These are phyloP conservation scores for Boulengeromyrus knoepffleri DNA, from an alignment of 2,113 vertebrate species.

Conservation along the genomic window DNA sequence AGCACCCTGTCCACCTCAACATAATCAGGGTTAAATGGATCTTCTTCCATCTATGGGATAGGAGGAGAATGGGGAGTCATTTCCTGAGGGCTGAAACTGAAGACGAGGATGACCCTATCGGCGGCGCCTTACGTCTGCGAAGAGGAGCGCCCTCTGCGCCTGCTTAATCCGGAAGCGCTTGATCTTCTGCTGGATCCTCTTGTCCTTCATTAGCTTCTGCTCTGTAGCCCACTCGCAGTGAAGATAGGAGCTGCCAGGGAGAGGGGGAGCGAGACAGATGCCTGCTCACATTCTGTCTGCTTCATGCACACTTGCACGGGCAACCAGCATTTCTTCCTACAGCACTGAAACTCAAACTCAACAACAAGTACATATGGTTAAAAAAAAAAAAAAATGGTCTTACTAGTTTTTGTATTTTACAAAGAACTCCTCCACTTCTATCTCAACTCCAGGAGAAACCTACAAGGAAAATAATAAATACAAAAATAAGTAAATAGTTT, in stretches of 20 bases:
- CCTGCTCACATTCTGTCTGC: background rate
- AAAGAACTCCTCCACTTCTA: slow-evolving; percentile 91
- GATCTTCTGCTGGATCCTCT: slow-evolving; percentile 68
- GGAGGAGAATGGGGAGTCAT: background rate
- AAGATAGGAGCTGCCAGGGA: slow-evolving; percentile 56
- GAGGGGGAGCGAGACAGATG: background rate
- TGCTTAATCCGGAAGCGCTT: slow-evolving; percentile 70
- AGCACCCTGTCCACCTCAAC: slow-evolving; percentile 74
- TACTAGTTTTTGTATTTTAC: slow-evolving; percentile 99
- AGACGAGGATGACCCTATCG: background rate
- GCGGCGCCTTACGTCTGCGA: slow-evolving; percentile 54
- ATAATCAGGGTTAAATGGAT: slow-evolving; percentile 76
- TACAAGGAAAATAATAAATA: slow-evolving; percentile 34
- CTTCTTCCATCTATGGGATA: slow-evolving; percentile 68
- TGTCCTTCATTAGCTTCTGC: slow-evolving; percentile 66
- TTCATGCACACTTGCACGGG: background rate
- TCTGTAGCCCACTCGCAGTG: slow-evolving; percentile 73
- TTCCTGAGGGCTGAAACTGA: background rate
- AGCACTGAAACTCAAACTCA: background rate
- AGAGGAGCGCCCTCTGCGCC: slow-evolving; percentile 66
- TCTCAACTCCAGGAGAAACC: slow-evolving; percentile 76
- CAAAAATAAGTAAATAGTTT: background rate
- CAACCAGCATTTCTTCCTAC: background rate
- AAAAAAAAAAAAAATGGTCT: slow-evolving; percentile 45
- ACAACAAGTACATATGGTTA: background rate